Percentiles rank a stretch among this genome's conserved stretches.
Conservation (phyloP, 2,888 invertebrate genomes). For the Acanthosepion pharaonis region DNA sequence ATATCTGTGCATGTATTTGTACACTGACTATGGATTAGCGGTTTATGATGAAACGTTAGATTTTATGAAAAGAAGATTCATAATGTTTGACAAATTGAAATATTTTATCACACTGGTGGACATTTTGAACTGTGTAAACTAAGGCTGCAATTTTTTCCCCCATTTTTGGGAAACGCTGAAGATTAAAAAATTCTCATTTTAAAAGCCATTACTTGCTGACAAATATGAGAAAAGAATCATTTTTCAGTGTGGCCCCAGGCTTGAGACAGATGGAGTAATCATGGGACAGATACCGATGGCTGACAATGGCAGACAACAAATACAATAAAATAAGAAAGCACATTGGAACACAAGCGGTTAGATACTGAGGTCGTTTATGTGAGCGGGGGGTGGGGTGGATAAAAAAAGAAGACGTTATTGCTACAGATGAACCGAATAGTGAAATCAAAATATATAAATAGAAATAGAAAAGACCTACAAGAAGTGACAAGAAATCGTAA, state of each 20-base stretch:
- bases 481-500: not conserved
- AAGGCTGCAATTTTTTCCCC: not conserved
- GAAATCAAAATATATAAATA: not conserved
- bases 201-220: not conserved
- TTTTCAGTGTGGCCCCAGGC: not conserved
- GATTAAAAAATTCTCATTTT: not conserved
- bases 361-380: not conserved
- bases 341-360: not conserved
- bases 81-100: not conserved
- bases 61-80: not conserved
- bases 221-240: constrained; percentile 20
- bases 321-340: not conserved
- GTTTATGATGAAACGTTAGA: not conserved
- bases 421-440: not conserved
- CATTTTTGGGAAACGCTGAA: not conserved
- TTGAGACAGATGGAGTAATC: not conserved
- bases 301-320: not conserved
- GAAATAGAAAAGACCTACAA: not conserved
- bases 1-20: not conserved
- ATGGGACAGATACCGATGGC: not conserved
- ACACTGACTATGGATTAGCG: not conserved
- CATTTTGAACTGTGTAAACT: not conserved
- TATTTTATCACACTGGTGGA: not conserved
- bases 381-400: no score
- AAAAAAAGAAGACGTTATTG: not conserved